Evolutionary conservation across 2,113 vertebrate species (phyloP), one percentile per base, ranked within the genome.

Genomic region (Cygnus buccinator): DNA sequence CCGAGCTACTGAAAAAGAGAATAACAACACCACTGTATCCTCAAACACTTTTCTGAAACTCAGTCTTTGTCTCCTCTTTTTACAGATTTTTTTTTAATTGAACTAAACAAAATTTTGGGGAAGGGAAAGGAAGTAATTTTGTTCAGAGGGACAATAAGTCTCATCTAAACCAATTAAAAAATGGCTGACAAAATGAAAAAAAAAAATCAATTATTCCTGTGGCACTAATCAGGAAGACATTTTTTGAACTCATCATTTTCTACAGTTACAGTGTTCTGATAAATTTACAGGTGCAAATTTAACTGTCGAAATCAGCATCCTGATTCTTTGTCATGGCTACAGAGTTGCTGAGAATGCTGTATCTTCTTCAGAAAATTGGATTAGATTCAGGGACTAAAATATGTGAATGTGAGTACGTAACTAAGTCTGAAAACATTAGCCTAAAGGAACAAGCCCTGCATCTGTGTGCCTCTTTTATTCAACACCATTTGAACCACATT

Each of bases 241-340:
- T 90, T 93, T 83, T 68, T 84, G 8, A 94, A 68, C 72, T 78
- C 76, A 78, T 50, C 0, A 25, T 82, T 89, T 90, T 84, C 73
- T 82, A 54, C 39, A 79, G 37, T 63, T 48, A 65, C 7, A 61
- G 28, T 20, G 14, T 91, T 87, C 54, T 3, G 3, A 31, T 93
- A 91, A 78, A 79, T 84, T 65, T 94, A 78, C 83, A 93, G 84
- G 91, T 96, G 67, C 74, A 89, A 91, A 87, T 95, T 75, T 94
- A 85, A 31, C 73, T 72, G 31, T 71, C 48, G 70, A 70, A 95
- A 82, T 92, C 83, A 85, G 44, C 84, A 84, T 61, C 52, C 48
- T 68, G 48, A 35, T 74, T 35, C 61, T 96, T 86, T 91, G 41
- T 62, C 73, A 75, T 43, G 13, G 52, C 57, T 88, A 48, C 39